Conservation (phyloP, 2,113 vertebrate genomes). For the Budorcas taxicolor region DNA sequence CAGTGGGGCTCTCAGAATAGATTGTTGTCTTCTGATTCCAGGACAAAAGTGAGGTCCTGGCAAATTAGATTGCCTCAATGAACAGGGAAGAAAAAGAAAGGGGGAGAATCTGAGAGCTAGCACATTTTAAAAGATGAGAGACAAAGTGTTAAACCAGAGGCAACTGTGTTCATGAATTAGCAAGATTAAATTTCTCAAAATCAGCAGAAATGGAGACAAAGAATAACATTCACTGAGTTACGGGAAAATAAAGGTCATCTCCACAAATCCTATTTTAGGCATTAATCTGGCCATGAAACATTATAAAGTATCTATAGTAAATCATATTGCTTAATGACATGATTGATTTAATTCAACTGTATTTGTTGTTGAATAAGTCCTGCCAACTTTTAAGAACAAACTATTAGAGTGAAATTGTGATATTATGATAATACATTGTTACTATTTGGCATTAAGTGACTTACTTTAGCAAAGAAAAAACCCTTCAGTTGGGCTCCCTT, state of each 20-base stretch:
- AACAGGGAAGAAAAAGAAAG: not conserved
- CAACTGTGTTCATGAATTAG: not conserved
- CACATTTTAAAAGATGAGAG: not conserved
- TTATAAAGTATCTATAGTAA: not conserved
- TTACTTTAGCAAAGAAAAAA: not conserved
- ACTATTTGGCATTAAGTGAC: not conserved
- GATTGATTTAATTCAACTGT: not conserved
- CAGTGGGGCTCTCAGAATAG: not conserved
- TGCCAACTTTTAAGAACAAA: not conserved
- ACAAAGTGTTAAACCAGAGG: not conserved
- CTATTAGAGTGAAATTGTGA: not conserved
- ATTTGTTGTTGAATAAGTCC: not conserved
- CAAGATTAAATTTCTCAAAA: not conserved
- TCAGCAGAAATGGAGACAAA: not conserved
- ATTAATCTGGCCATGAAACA: not conserved
- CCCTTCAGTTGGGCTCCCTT: not conserved
- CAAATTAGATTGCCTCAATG: not conserved
- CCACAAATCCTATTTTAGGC: not conserved
- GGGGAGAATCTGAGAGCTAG: not conserved
- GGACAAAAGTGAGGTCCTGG: not conserved
- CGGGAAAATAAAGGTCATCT: not conserved
- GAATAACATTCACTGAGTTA: not conserved
- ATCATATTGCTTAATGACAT: not conserved
- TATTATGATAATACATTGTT: not conserved
- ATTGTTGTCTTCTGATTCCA: not conserved